Evolutionary conservation across 2,888 invertebrate genomes (phyloP), one percentile per base, ranked within the genome.

Genomic region (Gerosis bhagava): DNA sequence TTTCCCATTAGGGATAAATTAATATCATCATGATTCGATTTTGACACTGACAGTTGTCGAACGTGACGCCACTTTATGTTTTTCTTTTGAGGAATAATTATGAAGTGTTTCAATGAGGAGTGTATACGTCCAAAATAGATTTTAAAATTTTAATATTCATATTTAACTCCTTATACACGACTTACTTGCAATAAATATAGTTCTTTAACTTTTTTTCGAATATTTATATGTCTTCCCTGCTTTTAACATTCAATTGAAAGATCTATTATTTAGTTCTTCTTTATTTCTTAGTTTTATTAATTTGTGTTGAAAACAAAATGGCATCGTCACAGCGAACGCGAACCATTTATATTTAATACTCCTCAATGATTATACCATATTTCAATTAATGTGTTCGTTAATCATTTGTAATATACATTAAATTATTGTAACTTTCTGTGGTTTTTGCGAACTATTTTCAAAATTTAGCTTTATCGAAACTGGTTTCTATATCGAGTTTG

Each of bases 321-420:
- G 46, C 46, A 32, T 46, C 25, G 12, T 11, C 16, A 25, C 12
- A 40, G 16, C 22, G 40, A 22, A 37, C 40, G 34, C 43, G 37
- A 40, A 48, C 50, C 45, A 34, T 3, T 15, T 31, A 39, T 32
- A 12, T 51, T 49, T 51, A 34, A 22, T 43, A 43, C 22, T 37
- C 37, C 47, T 54, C 50, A 48, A 34, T 46, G 32, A 40, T 36
- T 47, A 24, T n/a, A n/a, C n/a, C n/a, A 54, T 54, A 52, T 51
- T 56, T 52, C 59, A 57, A 65, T 52, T 60, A 57, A 65, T 67
- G 72, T 73, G 70, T 70, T 69, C 56, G 76, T 73, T 65, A 59
- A 54, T 70, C 59, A 54, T 63, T 71, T 78, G 77, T 77, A 75
- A 66, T 62, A 71, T 73, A 74, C 55, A 58, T 58, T 56, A 62